Percentiles rank a stretch among this genome's conserved stretches.
Evolutionary conservation across 2,888 invertebrate genomes (phyloP).

Genomic region (Chelonus formosanus): DNA sequence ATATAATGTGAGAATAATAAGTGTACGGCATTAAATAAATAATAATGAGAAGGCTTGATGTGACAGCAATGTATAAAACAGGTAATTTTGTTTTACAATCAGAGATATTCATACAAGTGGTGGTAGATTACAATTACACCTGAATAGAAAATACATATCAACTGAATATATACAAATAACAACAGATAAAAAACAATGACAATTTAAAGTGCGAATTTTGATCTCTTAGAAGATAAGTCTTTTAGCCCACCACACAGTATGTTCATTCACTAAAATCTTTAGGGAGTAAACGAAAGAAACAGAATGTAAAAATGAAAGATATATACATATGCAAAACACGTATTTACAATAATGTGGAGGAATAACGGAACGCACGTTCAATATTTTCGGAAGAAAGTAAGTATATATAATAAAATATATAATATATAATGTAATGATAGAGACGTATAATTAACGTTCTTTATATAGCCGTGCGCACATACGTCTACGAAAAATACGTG

Average conservation of each 20-base stretch:
- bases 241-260: too few relatives aligned
- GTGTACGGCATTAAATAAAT: conserved; percentile 19
- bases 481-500: conserved; percentile 37
- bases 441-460: conserved; percentile 34
- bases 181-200: too few relatives aligned
- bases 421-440: conserved; percentile 35
- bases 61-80: conserved; percentile 14
- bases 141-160: too few relatives aligned
- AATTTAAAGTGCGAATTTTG: too few relatives aligned
- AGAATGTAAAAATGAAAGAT: conserved; percentile 16
- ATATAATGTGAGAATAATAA: conserved; percentile 8
- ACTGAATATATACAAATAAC: too few relatives aligned
- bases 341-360: conserved; percentile 18
- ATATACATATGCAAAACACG: conserved; percentile 23
- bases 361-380: conserved; percentile 15
- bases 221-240: too few relatives aligned
- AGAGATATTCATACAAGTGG: not conserved
- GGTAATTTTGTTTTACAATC: conserved; percentile 13
- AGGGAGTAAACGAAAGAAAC: not conserved
- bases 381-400: not conserved
- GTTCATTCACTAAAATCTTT: too few relatives aligned
- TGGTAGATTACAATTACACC: too few relatives aligned
- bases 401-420: conserved; percentile 24
- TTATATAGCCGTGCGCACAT: conserved; percentile 47
- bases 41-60: conserved; percentile 12